Base-by-base conservation (phyloP, 2,113 vertebrate genomes). In the Percina caprodes region DNA sequence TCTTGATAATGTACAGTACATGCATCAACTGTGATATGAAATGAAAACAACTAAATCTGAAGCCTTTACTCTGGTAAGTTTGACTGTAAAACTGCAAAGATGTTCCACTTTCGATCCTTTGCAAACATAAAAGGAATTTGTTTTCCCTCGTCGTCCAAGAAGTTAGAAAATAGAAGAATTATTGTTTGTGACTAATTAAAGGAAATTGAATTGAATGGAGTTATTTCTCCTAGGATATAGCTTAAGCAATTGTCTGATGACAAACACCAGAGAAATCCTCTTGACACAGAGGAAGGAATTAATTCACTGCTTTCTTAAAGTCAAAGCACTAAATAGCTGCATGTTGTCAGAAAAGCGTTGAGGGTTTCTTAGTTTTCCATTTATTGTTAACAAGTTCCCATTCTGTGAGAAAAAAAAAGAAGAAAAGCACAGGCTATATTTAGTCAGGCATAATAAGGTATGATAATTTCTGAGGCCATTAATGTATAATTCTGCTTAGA, bases 101-200 rank as follows among this genome's bases (percentile, higher is more conserved):
- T 42, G 10, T 42, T 42, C 39, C 39, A 42, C 39, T 11, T 42
- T 42, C 39, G 9, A 30, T 89, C 75, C 71, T 84, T 82, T 56
- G 69, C 69, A 77, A 83, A 92, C 76, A 87, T 90, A 65, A 93
- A 86, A 91, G 78, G 70, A 80, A 70, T 74, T 58, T 68, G 58
- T 77, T 62, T 39, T 16, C 24, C 67, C 78, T 70, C 9, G 45
- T 74, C 39, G 52, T 90, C 76, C 67, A 88, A 86, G 49, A 84
- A 86, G 80, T 90, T 88, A 85, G 69, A 88, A 92, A 92, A 92
- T 83, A 92, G 86, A 70, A 56, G 75, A 94, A 85, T 89, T 69
- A 88, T 42, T 91, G 88, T 92, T 88, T 91, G 80, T 69, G 73
- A 88, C 82, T 93, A 93, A 94, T 94, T 93, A 92, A 93, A 91